phyloP scores from a whole-genome alignment of 1,140 invertebrate species.

The Meloidogyne chitwoodi region DNA sequence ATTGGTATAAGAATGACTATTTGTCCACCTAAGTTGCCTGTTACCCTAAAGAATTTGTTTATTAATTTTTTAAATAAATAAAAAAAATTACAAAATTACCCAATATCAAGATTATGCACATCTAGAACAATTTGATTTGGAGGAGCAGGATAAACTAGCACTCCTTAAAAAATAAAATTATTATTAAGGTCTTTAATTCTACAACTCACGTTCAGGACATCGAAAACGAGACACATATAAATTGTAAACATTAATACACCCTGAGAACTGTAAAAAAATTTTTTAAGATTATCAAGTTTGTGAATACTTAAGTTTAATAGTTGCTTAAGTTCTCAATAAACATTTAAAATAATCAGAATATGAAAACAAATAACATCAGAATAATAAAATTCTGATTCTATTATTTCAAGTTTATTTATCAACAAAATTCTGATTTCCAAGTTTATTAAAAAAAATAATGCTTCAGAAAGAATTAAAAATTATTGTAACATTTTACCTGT shows the following conservation, averaged over 20 bases:
- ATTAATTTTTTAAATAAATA: neutral
- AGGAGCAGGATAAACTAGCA: slow-evolving; percentile 54
- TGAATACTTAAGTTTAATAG: too few species aligned
- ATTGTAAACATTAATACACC: slow-evolving; percentile 58
- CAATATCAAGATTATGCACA: slow-evolving; percentile 57
- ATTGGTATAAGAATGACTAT: slow-evolving; percentile 55
- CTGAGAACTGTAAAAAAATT: slow-evolving; percentile 37
- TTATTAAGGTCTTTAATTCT: neutral
- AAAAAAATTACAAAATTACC: slow-evolving; percentile 30
- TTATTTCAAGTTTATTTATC: too few species aligned
- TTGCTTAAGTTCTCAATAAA: neutral
- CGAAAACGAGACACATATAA: slow-evolving; percentile 54
- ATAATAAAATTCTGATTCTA: neutral
- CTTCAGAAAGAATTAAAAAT: slow-evolving; percentile 1
- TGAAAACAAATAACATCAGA: too few species aligned
- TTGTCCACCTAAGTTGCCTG: slow-evolving; percentile 57
- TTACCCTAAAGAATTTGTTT: slow-evolving; percentile 41
- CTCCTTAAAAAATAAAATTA: slow-evolving; percentile 12
- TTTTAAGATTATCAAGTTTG: neutral
- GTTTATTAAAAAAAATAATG: too few species aligned
- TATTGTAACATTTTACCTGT: slow-evolving; percentile 32
- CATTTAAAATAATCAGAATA: slow-evolving; percentile 8
- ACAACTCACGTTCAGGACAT: slow-evolving; percentile 44
- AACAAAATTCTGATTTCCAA: too few species aligned
- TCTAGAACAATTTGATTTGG: slow-evolving; percentile 54